phyloP scores from a whole-genome alignment of 2,797 vertebrate genomes.

The Onychomys leucogaster region DNA sequence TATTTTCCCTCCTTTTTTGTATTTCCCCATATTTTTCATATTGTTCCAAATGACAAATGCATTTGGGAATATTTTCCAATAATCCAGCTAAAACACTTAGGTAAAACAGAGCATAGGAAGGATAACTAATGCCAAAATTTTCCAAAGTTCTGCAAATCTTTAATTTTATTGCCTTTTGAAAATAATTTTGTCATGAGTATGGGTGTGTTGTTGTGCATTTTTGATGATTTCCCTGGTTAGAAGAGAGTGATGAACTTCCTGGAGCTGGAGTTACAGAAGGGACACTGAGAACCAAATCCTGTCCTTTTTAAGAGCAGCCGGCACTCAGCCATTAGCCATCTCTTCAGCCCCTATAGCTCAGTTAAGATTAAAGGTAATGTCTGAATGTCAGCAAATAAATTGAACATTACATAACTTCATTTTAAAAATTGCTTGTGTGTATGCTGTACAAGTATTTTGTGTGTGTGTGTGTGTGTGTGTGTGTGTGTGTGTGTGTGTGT shows the following conservation, averaged over 20 bases:
- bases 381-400: background rate
- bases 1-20: background rate
- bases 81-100: background rate
- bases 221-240: background rate
- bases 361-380: background rate
- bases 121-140: background rate
- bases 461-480: background rate
- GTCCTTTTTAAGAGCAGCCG: background rate
- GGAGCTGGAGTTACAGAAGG: background rate
- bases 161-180: background rate
- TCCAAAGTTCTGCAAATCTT: background rate
- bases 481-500: background rate
- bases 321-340: accelerated
- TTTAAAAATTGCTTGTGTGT: background rate
- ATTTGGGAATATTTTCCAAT: background rate
- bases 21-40: background rate
- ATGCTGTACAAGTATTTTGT: background rate
- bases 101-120: background rate
- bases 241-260: background rate
- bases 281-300: no score
- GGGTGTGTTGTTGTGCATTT: background rate
- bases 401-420: conserved; percentile 8
- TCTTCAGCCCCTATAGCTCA: background rate
- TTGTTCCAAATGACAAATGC: background rate
- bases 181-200: background rate